A percentile compares a stretch with the other conserved stretches of the same genome.
Conservation (phyloP, 2,888 invertebrate species). For the Napeogenes inachia region DNA sequence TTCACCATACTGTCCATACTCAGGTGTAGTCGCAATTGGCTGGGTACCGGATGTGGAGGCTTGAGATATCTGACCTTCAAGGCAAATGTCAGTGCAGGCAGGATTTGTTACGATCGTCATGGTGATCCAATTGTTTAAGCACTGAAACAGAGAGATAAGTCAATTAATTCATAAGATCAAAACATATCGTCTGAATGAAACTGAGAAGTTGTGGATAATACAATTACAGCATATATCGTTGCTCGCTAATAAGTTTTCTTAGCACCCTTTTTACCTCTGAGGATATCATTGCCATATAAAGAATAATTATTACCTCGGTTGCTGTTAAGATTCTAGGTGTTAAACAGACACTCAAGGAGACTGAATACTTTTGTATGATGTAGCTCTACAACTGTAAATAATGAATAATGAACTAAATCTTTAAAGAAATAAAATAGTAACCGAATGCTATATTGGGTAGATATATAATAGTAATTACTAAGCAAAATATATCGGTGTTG, state of each 20-base stretch:
- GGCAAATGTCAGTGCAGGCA: conserved; percentile 46
- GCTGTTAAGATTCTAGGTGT: conserved; percentile 56
- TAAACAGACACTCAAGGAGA: conserved; percentile 65
- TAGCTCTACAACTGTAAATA: conserved; percentile 14
- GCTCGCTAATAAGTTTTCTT: conserved; percentile 52
- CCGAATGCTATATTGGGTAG: no score
- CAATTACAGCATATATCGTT: conserved; percentile 8
- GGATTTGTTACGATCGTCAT: conserved; percentile 74
- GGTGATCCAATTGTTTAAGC: conserved; percentile 31
- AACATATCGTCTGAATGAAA: conserved; percentile 8
- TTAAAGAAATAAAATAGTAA: neutral
- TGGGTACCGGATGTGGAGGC: conserved; percentile 29
- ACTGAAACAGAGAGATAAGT: conserved; percentile 45
- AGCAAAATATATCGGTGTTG: no score
- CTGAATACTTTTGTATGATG: conserved; percentile 27
- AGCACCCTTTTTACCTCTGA: conserved; percentile 56
- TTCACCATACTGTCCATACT: conserved; percentile 29
- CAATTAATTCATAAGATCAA: conserved; percentile 3
- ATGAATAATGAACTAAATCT: neutral
- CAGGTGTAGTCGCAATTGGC: conserved; percentile 7
- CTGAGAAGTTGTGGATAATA: neutral
- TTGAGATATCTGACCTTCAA: conserved; percentile 37
- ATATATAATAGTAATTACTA: no score
- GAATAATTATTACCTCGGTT: conserved; percentile 66
- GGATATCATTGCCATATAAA: conserved; percentile 64